A percentile compares a stretch with the other conserved stretches of the same genome.
These are phyloP conservation scores for Parnassius mnemosyne DNA, from an alignment of 2,888 invertebrate genomes.

Conservation along the genomic window DNA sequence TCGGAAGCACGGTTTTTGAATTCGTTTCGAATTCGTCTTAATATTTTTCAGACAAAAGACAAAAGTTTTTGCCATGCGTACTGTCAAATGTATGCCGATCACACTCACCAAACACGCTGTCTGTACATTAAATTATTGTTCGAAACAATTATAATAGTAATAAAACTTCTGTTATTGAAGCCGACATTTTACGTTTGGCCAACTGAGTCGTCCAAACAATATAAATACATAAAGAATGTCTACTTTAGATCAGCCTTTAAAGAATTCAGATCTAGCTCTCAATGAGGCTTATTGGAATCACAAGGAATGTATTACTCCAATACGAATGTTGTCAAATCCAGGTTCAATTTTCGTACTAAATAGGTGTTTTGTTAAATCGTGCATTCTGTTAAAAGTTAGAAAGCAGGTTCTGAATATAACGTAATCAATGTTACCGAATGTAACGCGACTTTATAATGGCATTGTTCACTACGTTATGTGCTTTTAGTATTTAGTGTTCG, in stretches of 20 bases:
- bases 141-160: constrained; percentile 65
- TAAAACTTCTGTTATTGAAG: constrained; percentile 74
- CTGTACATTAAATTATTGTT: constrained; percentile 77
- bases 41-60: not conserved
- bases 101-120: constrained; percentile 26
- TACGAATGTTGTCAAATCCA: constrained; percentile 55
- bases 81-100: constrained; percentile 1
- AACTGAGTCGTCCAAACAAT: constrained; percentile 51
- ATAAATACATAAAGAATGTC: constrained; percentile 55
- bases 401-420: constrained; percentile 67
- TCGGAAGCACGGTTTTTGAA: not conserved
- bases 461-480: constrained; percentile 28
- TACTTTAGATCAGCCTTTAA: constrained; percentile 65
- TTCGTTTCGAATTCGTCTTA: not conserved
- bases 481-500: constrained; percentile 61
- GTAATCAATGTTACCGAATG: constrained; percentile 74
- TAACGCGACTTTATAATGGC: constrained; percentile 71
- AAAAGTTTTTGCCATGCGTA: not conserved
- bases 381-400: constrained; percentile 77
- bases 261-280: constrained; percentile 66
- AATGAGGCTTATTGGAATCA: constrained; percentile 55
- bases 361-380: constrained; percentile 63
- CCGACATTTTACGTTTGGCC: constrained; percentile 61
- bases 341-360: constrained; percentile 37
- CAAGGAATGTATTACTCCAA: constrained; percentile 61